A percentile compares a stretch with the other conserved stretches of the same genome.
phyloP scores from a whole-genome alignment of 2,888 invertebrate genomes.

The Stenotaenia linearis region DNA sequence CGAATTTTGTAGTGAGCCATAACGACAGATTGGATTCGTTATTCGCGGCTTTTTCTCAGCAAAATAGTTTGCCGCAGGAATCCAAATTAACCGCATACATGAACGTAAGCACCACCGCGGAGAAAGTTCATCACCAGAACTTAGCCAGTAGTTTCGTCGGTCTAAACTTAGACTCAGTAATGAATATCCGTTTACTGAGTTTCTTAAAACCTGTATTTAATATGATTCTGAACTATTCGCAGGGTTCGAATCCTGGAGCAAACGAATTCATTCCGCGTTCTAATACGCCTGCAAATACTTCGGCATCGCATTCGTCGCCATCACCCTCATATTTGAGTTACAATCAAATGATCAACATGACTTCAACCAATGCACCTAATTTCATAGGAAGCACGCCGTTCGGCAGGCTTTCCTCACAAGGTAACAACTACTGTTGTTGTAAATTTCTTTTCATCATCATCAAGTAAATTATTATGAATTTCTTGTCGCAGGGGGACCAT shows the following conservation, averaged over 20 bases:
- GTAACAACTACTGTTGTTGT: background rate
- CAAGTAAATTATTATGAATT: too few species aligned
- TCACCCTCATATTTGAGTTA: constrained; percentile 32
- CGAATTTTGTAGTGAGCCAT: constrained; percentile 31
- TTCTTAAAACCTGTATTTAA: too few species aligned
- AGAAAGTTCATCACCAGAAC: too few species aligned
- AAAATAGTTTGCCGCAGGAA: constrained; percentile 64
- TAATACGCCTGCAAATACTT: constrained; percentile 31
- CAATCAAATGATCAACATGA: constrained; percentile 21
- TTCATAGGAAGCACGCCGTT: background rate
- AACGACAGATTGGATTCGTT: constrained; percentile 29
- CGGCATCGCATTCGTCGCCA: background rate
- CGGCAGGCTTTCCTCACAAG: constrained; percentile 2
- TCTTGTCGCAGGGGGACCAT: constrained; percentile 31
- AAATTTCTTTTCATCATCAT: too few species aligned
- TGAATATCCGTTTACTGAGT: too few species aligned
- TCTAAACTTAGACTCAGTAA: constrained; percentile 28
- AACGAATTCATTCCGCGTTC: constrained; percentile 35
- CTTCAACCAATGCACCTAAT: background rate
- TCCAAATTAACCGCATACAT: constrained; percentile 76
- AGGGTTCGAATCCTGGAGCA: constrained; percentile 34
- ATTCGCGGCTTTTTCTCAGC: constrained; percentile 33
- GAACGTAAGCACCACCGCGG: constrained; percentile 28
- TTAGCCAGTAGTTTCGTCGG: constrained; percentile 22
- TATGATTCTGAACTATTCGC: too few species aligned